Evolutionary conservation across 2,888 invertebrate species (phyloP).

Genomic region (Synergus itoensis): DNA sequence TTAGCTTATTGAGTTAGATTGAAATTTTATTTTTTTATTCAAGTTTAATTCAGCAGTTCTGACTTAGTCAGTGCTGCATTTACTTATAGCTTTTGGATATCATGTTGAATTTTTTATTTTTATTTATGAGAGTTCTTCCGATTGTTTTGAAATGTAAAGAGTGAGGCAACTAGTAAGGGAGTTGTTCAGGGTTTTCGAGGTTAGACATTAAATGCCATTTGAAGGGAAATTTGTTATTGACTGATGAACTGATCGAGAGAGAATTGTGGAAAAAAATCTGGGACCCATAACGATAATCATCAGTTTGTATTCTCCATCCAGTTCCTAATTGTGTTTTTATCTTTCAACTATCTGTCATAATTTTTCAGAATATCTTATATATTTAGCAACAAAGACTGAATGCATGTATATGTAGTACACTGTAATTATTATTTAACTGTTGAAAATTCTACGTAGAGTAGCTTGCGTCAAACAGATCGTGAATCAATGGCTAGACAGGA

Average conservation of each 20-base stretch:
- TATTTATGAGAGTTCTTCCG: constrained; percentile 1
- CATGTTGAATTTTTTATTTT: constrained; percentile 11
- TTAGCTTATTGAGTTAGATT: neutral
- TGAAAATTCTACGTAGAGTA: constrained; percentile 42
- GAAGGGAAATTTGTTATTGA: neutral
- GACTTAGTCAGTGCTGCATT: constrained; percentile 6
- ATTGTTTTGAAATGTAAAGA: neutral
- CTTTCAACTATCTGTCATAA: constrained; percentile 39
- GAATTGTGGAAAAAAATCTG: constrained; percentile 11
- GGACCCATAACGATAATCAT: constrained; percentile 29
- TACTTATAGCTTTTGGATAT: neutral
- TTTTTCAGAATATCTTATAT: constrained; percentile 44
- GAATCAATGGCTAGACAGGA: constrained; percentile 42
- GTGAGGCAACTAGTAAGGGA: neutral
- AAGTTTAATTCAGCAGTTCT: neutral
- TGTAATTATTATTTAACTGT: constrained; percentile 57
- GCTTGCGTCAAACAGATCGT: constrained; percentile 24
- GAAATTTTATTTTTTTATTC: constrained; percentile 7
- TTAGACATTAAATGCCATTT: neutral
- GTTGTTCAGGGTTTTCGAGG: neutral
- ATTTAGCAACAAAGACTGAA: constrained; percentile 74
- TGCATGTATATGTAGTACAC: constrained; percentile 69
- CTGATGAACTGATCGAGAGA: neutral
- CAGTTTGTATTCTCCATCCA: constrained; percentile 44
- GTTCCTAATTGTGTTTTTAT: constrained; percentile 48